A percentile compares a stretch with the other conserved stretches of the same genome.
Evolutionary conservation across 1,140 invertebrate genomes (phyloP).

Genomic region (Bicyclus anynana): DNA sequence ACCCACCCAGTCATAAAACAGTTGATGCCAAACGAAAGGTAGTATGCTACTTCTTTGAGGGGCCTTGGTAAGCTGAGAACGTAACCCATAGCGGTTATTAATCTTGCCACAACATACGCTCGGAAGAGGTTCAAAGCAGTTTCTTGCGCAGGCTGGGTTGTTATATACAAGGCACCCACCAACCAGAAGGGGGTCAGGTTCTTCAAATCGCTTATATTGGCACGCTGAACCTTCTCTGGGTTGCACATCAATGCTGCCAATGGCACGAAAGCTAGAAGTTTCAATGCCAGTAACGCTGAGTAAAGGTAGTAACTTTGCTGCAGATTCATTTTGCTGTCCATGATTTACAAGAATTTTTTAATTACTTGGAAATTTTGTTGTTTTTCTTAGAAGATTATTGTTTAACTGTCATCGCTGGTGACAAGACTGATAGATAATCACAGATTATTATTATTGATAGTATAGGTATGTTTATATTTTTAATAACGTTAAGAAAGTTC

Average conservation of each 20-base stretch:
- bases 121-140: conserved; percentile 34
- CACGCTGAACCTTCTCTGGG: conserved; percentile 41
- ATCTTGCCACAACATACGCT: conserved; percentile 33
- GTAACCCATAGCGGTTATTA: conserved; percentile 37
- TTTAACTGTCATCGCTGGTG: no score
- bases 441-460: no score
- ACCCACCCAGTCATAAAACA: conserved; percentile 40
- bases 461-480: no score
- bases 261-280: conserved; percentile 38
- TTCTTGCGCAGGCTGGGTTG: conserved; percentile 33
- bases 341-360: background rate
- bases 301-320: conserved; percentile 47
- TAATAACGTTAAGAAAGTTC: no score
- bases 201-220: conserved; percentile 47
- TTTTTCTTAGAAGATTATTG: no score
- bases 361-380: no score
- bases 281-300: conserved; percentile 45
- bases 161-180: conserved; percentile 48
- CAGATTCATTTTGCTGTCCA: conserved; percentile 5
- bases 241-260: conserved; percentile 36
- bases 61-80: conserved; percentile 26
- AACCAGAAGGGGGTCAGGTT: conserved; percentile 51
- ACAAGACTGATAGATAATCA: no score
- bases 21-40: conserved; percentile 40
- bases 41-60: conserved; percentile 31